phyloP scores from a whole-genome alignment of 2,797 vertebrate species.

The Argyrosomus regius region DNA sequence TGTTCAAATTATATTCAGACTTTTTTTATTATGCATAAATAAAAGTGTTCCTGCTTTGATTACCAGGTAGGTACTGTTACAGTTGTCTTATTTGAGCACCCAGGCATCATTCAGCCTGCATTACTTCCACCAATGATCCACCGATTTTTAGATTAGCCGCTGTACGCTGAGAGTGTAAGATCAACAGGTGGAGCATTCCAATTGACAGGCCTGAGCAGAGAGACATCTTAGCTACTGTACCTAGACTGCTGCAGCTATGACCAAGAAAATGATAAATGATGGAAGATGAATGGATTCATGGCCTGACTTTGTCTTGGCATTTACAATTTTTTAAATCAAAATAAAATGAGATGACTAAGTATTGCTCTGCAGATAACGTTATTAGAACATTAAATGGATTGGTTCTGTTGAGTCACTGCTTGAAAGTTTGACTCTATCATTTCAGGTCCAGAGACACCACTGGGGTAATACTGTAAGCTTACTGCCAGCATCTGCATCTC shows the following conservation, averaged over 20 bases:
- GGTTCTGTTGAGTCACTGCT: slow-evolving; percentile 2
- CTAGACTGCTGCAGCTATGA: not conserved
- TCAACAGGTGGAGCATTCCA: too few relatives aligned
- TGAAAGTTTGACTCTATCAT: not conserved
- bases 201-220: not conserved
- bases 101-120: too few relatives aligned
- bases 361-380: not conserved
- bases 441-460: not conserved
- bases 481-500: not conserved
- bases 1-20: too few relatives aligned
- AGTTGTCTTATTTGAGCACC: too few relatives aligned
- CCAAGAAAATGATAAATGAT: not conserved
- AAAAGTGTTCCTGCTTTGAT: too few relatives aligned
- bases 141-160: too few relatives aligned
- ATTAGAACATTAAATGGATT: not conserved
- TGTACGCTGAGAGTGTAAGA: too few relatives aligned
- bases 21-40: too few relatives aligned
- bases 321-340: not conserved
- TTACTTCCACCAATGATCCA: too few relatives aligned
- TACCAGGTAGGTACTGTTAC: too few relatives aligned
- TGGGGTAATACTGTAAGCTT: not conserved
- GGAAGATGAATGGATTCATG: not conserved
- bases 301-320: not conserved
- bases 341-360: not conserved
- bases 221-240: not conserved